These are phyloP conservation scores for Catocala nupta DNA, from an alignment of 2,888 invertebrate species.

Conservation along the genomic window DNA sequence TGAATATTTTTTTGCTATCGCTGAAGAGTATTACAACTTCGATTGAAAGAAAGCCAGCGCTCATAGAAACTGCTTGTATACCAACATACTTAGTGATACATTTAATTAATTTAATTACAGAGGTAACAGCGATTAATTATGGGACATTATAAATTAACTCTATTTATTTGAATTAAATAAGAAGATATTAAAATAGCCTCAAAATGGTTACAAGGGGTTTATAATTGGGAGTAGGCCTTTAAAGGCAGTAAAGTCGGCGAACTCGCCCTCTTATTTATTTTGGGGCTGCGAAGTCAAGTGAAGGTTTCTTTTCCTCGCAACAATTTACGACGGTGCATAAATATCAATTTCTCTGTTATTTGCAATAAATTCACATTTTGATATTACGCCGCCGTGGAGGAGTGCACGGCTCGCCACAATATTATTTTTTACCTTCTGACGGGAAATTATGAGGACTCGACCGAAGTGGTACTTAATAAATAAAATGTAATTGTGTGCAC, in stretches of 20 bases:
- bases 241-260: slow-evolving; percentile 51
- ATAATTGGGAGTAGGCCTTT: slow-evolving; percentile 28
- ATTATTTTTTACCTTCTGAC: slow-evolving; percentile 14
- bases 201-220: slow-evolving; percentile 7
- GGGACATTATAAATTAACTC: background rate
- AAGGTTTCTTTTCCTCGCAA: slow-evolving; percentile 54
- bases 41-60: too few species aligned
- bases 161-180: slow-evolving; percentile 23
- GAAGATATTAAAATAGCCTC: slow-evolving; percentile 9
- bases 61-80: too few species aligned
- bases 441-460: slow-evolving; percentile 16
- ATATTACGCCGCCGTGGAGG: slow-evolving; percentile 40
- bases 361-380: slow-evolving; percentile 72
- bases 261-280: slow-evolving; percentile 51
- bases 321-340: slow-evolving; percentile 70
- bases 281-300: slow-evolving; percentile 51
- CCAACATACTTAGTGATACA: too few species aligned
- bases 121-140: too few species aligned
- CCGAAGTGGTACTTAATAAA: slow-evolving; percentile 10
- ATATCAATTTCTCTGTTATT: slow-evolving; percentile 69
- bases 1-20: too few species aligned
- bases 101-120: too few species aligned
- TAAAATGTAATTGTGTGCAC: slow-evolving; percentile 1
- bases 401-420: slow-evolving; percentile 42
- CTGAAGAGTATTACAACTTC: too few species aligned